Conservation (phyloP, 1,140 invertebrate genomes). For the Propsilocerus akamusi region DNA sequence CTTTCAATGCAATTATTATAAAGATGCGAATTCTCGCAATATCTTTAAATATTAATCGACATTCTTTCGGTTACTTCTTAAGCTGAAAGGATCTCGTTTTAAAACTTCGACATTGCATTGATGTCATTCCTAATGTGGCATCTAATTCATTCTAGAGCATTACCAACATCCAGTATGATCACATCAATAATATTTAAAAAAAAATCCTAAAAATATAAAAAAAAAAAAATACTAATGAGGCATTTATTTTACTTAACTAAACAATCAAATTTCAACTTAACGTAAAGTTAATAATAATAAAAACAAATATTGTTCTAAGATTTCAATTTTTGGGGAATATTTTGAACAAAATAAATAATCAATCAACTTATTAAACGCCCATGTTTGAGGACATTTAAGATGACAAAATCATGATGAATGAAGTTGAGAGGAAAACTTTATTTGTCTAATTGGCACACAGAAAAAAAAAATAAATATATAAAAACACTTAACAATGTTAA, state of each 20-base stretch:
- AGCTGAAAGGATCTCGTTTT: too few relatives aligned
- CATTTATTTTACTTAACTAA: conserved; percentile 1
- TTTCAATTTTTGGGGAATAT: conserved; percentile 4
- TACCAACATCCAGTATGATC: too few relatives aligned
- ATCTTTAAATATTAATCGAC: too few relatives aligned
- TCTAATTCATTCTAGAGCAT: too few relatives aligned
- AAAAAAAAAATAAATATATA: too few relatives aligned
- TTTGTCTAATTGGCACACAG: not conserved
- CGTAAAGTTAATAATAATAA: not conserved
- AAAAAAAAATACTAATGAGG: not conserved
- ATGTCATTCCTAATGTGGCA: too few relatives aligned
- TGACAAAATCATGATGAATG: not conserved
- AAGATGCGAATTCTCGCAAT: too few relatives aligned
- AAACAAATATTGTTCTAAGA: not conserved
- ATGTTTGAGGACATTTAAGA: not conserved
- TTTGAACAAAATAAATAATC: conserved; percentile 1
- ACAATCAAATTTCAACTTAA: not conserved
- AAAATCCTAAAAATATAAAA: not conserved
- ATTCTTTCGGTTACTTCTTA: too few relatives aligned
- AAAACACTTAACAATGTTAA: too few relatives aligned
- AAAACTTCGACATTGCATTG: too few relatives aligned
- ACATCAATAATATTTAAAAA: conserved; percentile 1
- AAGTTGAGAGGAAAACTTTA: not conserved
- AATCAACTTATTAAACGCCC: too few relatives aligned
- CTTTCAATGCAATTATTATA: too few relatives aligned